A percentile compares a stretch with the other conserved stretches of the same genome.
These are phyloP conservation scores for Catotricha subobsoleta DNA, from an alignment of 2,888 invertebrate species.

Conservation along the genomic window DNA sequence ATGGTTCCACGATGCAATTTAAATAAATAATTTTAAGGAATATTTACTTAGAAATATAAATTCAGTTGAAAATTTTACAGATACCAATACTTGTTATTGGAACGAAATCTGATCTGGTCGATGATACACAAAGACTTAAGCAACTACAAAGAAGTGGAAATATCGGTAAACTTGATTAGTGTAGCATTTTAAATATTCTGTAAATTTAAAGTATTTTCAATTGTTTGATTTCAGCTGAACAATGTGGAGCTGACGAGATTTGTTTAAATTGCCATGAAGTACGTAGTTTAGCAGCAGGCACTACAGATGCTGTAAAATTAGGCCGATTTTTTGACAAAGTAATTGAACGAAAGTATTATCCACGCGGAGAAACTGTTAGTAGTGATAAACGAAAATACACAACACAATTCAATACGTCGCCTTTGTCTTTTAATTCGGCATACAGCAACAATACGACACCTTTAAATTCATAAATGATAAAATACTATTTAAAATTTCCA, in stretches of 20 bases:
- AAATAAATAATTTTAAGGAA: not conserved
- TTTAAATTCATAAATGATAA: too few species aligned
- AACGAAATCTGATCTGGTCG: constrained; percentile 75
- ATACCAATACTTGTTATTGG: constrained; percentile 90
- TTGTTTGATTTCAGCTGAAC: constrained; percentile 44
- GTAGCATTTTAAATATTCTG: constrained; percentile 15
- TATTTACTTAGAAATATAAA: constrained; percentile 1
- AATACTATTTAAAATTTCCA: too few species aligned
- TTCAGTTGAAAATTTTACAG: constrained; percentile 30
- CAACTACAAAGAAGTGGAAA: constrained; percentile 33
- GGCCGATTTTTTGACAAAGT: constrained; percentile 87
- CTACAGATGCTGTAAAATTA: constrained; percentile 83
- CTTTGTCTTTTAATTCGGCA: not conserved
- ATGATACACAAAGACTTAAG: constrained; percentile 46
- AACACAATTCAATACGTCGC: not conserved
- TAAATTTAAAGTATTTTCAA: not conserved
- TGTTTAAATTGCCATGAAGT: constrained; percentile 56
- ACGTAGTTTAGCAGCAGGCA: constrained; percentile 81
- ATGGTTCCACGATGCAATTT: not conserved
- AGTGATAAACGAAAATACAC: constrained; percentile 11
- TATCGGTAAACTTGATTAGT: constrained; percentile 18
- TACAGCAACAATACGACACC: too few species aligned
- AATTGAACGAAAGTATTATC: constrained; percentile 24
- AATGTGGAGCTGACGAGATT: constrained; percentile 88
- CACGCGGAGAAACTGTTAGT: constrained; percentile 15